Evolutionary conservation across 2,888 invertebrate species (phyloP).

Genomic region (Himalopsyche japonica): DNA sequence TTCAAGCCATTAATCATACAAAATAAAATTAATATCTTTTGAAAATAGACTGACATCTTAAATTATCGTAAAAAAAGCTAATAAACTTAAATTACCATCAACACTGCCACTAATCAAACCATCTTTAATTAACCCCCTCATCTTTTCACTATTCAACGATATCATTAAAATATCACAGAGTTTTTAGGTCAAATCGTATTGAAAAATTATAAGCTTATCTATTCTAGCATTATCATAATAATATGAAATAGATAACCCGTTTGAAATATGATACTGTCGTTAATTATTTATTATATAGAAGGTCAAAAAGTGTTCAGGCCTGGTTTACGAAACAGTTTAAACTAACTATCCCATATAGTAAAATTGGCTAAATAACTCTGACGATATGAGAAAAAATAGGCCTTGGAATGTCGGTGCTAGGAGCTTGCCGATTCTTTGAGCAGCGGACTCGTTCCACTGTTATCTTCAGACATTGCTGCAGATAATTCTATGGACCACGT

Average conservation of each 20-base stretch:
- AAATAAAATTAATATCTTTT: too few species aligned
- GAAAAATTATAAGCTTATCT: neutral
- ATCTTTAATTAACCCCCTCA: neutral
- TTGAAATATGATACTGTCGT: neutral
- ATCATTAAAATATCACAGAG: neutral
- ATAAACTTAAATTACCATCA: too few species aligned
- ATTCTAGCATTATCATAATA: neutral
- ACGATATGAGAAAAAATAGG: conserved; percentile 14
- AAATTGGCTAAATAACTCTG: conserved; percentile 33
- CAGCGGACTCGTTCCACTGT: conserved; percentile 12
- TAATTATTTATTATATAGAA: neutral
- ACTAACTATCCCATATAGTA: conserved; percentile 24
- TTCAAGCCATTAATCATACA: too few species aligned
- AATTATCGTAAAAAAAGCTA: too few species aligned
- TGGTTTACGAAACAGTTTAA: neutral
- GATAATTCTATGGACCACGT: conserved; percentile 57
- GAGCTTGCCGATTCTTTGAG: conserved; percentile 15
- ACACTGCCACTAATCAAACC: too few species aligned
- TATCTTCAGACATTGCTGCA: conserved; percentile 36
- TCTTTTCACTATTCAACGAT: neutral
- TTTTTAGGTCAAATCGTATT: neutral
- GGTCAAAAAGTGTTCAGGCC: neutral
- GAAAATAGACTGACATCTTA: too few species aligned
- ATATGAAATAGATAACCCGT: neutral
- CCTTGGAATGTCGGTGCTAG: conserved; percentile 31